These are phyloP conservation scores for Ornithorhynchus anatinus DNA, from an alignment of 2,113 vertebrate species.

Conservation along the genomic window DNA sequence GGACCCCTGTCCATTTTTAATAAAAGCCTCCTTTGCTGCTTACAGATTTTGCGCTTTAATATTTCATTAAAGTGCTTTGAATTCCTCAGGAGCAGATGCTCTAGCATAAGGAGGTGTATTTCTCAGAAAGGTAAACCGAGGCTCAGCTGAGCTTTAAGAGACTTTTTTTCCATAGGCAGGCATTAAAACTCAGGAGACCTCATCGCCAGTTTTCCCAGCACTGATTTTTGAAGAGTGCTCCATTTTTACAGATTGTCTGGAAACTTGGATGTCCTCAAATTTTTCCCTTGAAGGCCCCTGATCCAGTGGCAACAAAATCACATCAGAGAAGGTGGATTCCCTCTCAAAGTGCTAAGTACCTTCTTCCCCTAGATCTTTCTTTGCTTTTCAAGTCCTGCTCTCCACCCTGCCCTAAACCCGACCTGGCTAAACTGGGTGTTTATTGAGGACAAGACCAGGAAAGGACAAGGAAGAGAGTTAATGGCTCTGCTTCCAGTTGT, in stretches of 20 bases:
- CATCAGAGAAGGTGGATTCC: slow-evolving; percentile 10
- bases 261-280: not conserved
- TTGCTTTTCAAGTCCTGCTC: slow-evolving; percentile 24
- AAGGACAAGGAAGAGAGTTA: slow-evolving; percentile 4
- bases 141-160: too few species aligned
- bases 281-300: not conserved
- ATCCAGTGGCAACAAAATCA: not conserved
- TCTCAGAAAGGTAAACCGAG: too few species aligned
- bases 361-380: slow-evolving; percentile 29
- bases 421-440: slow-evolving; percentile 1
- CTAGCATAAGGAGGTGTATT: too few species aligned
- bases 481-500: slow-evolving; percentile 21
- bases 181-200: too few species aligned
- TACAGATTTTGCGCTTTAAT: too few species aligned
- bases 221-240: not conserved
- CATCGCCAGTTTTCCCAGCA: too few species aligned
- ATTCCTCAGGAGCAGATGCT: too few species aligned
- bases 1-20: too few species aligned
- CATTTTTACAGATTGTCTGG: not conserved
- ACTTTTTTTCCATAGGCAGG: too few species aligned
- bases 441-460: slow-evolving; percentile 25
- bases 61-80: too few species aligned
- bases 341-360: slow-evolving; percentile 44
- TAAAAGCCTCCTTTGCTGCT: too few species aligned
- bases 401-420: not conserved